Evolutionary conservation across 2,113 vertebrate genomes (phyloP), one percentile per base, ranked within the genome.

Genomic region (Bostrychus sinensis): DNA sequence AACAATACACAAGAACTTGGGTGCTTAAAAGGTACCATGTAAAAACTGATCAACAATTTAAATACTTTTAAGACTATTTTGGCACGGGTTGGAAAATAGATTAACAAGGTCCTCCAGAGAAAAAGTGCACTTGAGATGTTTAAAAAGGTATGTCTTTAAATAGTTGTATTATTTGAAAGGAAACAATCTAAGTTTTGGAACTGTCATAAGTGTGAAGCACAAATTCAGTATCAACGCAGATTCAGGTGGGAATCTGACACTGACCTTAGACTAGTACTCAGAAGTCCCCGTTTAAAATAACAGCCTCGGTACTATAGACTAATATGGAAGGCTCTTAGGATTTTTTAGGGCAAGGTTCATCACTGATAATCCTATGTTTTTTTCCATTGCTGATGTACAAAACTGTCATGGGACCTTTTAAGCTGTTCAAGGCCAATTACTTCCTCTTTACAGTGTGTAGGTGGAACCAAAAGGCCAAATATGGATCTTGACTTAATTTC

Each of bases 401-500:
- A n/a, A 20, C 42, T 22, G 41, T 23, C 4, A 25, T 13, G 12
- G 11, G 43, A 13, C 17, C 41, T 43, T 3, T 19, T 19, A 23
- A 25, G 20, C 12, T 14, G 2, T 13, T 5, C 45, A 25, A 25
- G 12, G 5, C 22, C 43, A 45, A 17, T 19, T 17, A 12, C 5
- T 48, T 7, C 14, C 22, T 23, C 11, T 23, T 22, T 2, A 19
- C n/a, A 8, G 39, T 19, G 7, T 19, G 39, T 22, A 45, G 42
- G 22, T 8, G 19, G 8, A 1, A 20, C 19, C 43, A 45, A 20
- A 17, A 45, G 19, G 42, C 4, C 19, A 45, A 17, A 42, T 42
- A 17, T 45, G 42, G 5, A 19, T 17, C 22, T 22, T 22, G 11
- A 39, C 61, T 70, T 57, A 61, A 56, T 69, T 30, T 10, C 34